Evolutionary conservation across 1,140 invertebrate genomes (phyloP), one percentile per base, ranked within the genome.

Genomic region (Pemphigus obesinymphae): DNA sequence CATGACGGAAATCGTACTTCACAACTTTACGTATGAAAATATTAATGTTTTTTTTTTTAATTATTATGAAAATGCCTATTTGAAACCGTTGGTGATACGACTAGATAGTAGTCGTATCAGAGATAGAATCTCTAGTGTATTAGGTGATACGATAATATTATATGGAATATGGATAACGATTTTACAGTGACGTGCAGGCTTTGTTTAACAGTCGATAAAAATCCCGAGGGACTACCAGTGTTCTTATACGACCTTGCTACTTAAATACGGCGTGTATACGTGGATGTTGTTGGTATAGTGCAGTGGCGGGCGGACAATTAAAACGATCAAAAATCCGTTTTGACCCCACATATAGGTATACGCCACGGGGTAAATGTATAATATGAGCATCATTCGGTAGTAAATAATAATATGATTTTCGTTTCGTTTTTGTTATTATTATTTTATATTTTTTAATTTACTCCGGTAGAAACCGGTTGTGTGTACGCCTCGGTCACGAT

Each of bases 391-490:
- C 23, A 26, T 45, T 70, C 68, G 68, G 68, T 70, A 70, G 68
- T 70, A 70, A 70, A 45, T 26, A 26, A 29, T 29, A 29, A 29
- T 40, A 45, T 23, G 40, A 17, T 29, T 26, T 29, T 70, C 13
- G 68, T 70, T 43, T 70, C n/a, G 23, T 13, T 68, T 68, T 50
- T 17, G 31, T 63, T 63, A 34, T 31, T 31, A 29, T 63, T 61
- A 15, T 61, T 29, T 13, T 61, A 15, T 68, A 15, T 70, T 70
- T 43, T 43, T 70, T 70, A 70, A 70, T 70, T 70, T 70, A 45
- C 68, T 70, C 37, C 26, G 6, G 5, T n/a, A 29, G 23, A 70
- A 70, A 70, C 68, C 68, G 37, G 68, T 70, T 70, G 40, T 45
- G 23, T 26, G 11, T 68, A 23, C n/a, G 34, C 26, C 10, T 15